Evolutionary conservation across 2,888 invertebrate genomes (phyloP).

Genomic region (Pherbina coryleti): DNA sequence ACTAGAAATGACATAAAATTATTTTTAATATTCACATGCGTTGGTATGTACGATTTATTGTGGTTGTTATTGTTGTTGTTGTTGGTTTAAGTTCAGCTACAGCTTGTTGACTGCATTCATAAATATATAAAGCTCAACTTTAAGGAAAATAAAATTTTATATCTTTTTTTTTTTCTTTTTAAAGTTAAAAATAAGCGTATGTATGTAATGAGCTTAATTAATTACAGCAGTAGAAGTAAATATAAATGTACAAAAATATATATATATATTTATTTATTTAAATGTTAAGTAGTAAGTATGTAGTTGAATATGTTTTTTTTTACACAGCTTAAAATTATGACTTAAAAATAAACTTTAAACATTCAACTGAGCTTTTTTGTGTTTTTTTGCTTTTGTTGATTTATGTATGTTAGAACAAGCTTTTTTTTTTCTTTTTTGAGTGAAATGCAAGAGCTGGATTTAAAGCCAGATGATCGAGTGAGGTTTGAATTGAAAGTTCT

Average conservation of each 20-base stretch:
- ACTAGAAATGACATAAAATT: conserved; percentile 9
- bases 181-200: conserved; percentile 25
- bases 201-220: conserved; percentile 19
- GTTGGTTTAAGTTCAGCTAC: not conserved
- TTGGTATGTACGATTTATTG: conserved; percentile 19
- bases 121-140: conserved; percentile 8
- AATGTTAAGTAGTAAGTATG: too few relatives aligned
- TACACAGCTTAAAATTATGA: conserved; percentile 1
- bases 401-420: not conserved
- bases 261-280: not conserved
- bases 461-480: not conserved
- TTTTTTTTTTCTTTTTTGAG: not conserved
- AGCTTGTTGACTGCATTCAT: not conserved
- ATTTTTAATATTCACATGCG: conserved; percentile 17
- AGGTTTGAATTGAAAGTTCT: not conserved
- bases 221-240: not conserved
- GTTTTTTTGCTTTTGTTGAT: not conserved
- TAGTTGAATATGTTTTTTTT: not conserved
- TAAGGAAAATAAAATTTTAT: not conserved
- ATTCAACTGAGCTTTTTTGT: not conserved
- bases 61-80: not conserved
- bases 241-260: conserved; percentile 3
- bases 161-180: not conserved
- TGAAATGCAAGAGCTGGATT: not conserved
- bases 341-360: not conserved